Evolutionary conservation across 2,888 invertebrate genomes (phyloP).

Genomic region (Tachystola acroxantha): DNA sequence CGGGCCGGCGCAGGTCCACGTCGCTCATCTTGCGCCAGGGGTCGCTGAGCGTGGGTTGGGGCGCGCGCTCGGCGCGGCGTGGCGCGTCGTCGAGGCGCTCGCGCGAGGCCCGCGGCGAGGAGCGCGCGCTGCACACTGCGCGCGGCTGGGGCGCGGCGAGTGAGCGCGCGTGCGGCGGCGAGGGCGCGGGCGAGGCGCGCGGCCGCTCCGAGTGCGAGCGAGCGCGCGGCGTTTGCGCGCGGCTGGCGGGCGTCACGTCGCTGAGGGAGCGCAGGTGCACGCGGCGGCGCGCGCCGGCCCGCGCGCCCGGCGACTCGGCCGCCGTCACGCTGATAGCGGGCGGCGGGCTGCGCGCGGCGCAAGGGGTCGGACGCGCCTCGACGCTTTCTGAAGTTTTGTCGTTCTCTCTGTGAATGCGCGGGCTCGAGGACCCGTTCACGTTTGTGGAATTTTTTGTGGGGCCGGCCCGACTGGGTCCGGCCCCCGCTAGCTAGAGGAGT

Average conservation of each 20-base stretch:
- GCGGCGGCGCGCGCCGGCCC: slow-evolving; percentile 57
- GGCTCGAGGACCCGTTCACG: slow-evolving; percentile 40
- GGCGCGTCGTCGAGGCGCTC: slow-evolving; percentile 15
- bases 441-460: slow-evolving; percentile 60
- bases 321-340: slow-evolving; percentile 63
- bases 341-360: slow-evolving; percentile 27
- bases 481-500: slow-evolving; percentile 86
- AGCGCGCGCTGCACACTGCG: slow-evolving; percentile 46
- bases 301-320: slow-evolving; percentile 59
- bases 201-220: slow-evolving; percentile 64
- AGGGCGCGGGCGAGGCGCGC: slow-evolving; percentile 38
- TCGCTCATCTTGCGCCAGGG: slow-evolving; percentile 62
- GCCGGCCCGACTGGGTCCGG: slow-evolving; percentile 79
- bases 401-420: slow-evolving; percentile 33
- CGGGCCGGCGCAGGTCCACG: slow-evolving; percentile 27
- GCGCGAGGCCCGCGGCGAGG: slow-evolving; percentile 41
- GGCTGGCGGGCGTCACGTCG: slow-evolving; percentile 63
- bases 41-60: slow-evolving; percentile 42
- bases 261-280: slow-evolving; percentile 66
- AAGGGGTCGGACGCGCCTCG: slow-evolving; percentile 21
- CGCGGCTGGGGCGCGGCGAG: slow-evolving; percentile 25
- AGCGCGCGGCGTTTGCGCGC: slow-evolving; percentile 52
- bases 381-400: slow-evolving; percentile 37
- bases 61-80: slow-evolving; percentile 7
- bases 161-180: slow-evolving; percentile 31